These are phyloP conservation scores for Gonocerus acuteangulatus DNA, from an alignment of 2,888 invertebrate species.

Conservation along the genomic window DNA sequence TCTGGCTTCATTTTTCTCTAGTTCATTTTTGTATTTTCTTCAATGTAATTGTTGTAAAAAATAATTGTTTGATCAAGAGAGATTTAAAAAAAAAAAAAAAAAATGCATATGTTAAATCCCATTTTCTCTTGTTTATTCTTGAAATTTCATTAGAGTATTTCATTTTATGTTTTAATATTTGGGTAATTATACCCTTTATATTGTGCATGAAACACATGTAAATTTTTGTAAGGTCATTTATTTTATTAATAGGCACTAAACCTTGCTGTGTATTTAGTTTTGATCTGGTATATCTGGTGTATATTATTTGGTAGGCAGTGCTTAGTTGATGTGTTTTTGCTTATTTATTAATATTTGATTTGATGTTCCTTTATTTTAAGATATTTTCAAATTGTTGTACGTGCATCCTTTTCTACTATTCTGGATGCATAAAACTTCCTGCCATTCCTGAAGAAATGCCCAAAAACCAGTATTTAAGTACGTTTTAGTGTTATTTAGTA, in stretches of 20 bases:
- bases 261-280: conserved; percentile 10
- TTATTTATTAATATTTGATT: conserved; percentile 15
- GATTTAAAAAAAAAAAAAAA: too few relatives aligned
- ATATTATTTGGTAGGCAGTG: conserved; percentile 15
- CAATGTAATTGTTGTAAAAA: too few relatives aligned
- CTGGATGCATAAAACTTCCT: background rate
- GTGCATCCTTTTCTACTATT: background rate
- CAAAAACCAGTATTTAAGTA: background rate
- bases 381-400: background rate
- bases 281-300: conserved; percentile 11
- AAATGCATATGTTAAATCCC: too few relatives aligned
- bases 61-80: too few relatives aligned
- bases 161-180: too few relatives aligned
- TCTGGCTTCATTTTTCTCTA: too few relatives aligned
- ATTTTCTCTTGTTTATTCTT: too few relatives aligned
- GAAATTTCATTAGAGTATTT: too few relatives aligned
- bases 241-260: background rate
- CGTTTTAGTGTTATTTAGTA: background rate
- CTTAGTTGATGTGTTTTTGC: conserved; percentile 23
- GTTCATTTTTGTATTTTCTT: too few relatives aligned
- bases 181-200: too few relatives aligned
- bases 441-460: conserved; percentile 19
- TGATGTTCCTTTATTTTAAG: conserved; percentile 22
- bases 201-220: too few relatives aligned
- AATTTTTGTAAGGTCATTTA: too few relatives aligned